A percentile compares a stretch with the other conserved stretches of the same genome.
These are phyloP conservation scores for Liodrosophila aerea DNA, from an alignment of 2,888 invertebrate genomes.

Conservation along the genomic window DNA sequence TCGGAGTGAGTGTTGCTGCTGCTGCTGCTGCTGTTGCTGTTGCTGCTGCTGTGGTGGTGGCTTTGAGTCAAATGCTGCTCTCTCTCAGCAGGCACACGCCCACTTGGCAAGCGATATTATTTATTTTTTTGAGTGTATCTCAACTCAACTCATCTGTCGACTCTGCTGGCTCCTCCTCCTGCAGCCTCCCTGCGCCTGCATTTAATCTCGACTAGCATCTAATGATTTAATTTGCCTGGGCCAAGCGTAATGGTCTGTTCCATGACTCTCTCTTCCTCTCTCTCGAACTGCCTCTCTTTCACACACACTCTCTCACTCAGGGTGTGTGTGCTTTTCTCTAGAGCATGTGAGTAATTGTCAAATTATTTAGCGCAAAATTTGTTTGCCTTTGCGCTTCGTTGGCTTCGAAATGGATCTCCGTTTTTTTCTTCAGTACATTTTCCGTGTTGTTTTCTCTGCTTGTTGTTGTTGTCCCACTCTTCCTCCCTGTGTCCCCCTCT, in stretches of 20 bases:
- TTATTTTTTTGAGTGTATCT: slow-evolving; percentile 53
- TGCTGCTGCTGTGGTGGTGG: not conserved
- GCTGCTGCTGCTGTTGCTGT: slow-evolving; percentile 23
- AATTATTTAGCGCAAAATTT: slow-evolving; percentile 82
- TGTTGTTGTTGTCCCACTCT: no score
- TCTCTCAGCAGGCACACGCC: slow-evolving; percentile 56
- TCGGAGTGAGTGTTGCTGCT: slow-evolving; percentile 13
- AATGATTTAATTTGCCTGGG: slow-evolving; percentile 83
- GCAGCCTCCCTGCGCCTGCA: slow-evolving; percentile 12
- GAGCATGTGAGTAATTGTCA: slow-evolving; percentile 81
- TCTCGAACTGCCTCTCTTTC: slow-evolving; percentile 5
- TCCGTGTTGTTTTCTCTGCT: slow-evolving; percentile 20
- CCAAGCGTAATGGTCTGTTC: slow-evolving; percentile 81
- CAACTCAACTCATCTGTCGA: slow-evolving; percentile 10
- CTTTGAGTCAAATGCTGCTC: slow-evolving; percentile 3
- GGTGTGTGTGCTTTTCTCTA: slow-evolving; percentile 5
- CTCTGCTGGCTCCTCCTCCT: slow-evolving; percentile 45
- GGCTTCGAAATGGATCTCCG: slow-evolving; percentile 77
- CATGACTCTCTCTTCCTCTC: slow-evolving; percentile 64
- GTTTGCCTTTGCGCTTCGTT: slow-evolving; percentile 81
- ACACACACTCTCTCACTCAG: not conserved
- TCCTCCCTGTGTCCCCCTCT: slow-evolving; percentile 7
- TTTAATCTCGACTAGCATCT: slow-evolving; percentile 76
- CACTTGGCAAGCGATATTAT: slow-evolving; percentile 37
- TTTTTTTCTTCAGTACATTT: slow-evolving; percentile 51